These are phyloP conservation scores for Enhydra lutris DNA, from an alignment of 2,113 vertebrate species.

Conservation along the genomic window DNA sequence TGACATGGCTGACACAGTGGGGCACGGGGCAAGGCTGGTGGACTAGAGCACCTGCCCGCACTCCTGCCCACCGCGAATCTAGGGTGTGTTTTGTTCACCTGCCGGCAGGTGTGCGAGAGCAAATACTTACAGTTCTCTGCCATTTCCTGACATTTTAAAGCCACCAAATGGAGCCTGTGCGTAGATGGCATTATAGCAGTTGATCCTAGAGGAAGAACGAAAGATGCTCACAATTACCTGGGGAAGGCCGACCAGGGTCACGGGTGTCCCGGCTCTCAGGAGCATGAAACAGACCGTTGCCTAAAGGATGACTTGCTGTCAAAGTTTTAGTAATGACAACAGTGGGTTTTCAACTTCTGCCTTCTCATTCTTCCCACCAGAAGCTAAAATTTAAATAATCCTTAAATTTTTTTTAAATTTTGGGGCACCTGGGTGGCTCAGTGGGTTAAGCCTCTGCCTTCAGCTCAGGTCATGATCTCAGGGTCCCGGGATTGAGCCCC, in stretches of 20 bases:
- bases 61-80: fast-evolving
- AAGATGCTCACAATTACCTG: background rate
- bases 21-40: no score
- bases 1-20: background rate
- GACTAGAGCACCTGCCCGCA: fast-evolving
- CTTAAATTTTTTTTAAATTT: no score
- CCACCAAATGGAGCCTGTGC: constrained; percentile 94
- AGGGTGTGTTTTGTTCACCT: fast-evolving
- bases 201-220: constrained; percentile 86
- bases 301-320: fast-evolving
- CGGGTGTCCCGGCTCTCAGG: fast-evolving
- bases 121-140: constrained; percentile 94
- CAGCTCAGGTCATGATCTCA: no score
- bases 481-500: no score
- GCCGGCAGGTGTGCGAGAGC: fast-evolving
- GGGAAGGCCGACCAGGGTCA: fast-evolving
- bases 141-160: constrained; percentile 97
- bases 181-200: constrained; percentile 96
- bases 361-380: background rate
- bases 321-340: background rate
- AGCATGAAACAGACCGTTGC: fast-evolving
- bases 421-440: no score
- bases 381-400: background rate
- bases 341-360: background rate
- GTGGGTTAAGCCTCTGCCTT: no score